These are phyloP conservation scores for Leptogaster cylindrica DNA, from an alignment of 2,888 invertebrate species.

Conservation along the genomic window DNA sequence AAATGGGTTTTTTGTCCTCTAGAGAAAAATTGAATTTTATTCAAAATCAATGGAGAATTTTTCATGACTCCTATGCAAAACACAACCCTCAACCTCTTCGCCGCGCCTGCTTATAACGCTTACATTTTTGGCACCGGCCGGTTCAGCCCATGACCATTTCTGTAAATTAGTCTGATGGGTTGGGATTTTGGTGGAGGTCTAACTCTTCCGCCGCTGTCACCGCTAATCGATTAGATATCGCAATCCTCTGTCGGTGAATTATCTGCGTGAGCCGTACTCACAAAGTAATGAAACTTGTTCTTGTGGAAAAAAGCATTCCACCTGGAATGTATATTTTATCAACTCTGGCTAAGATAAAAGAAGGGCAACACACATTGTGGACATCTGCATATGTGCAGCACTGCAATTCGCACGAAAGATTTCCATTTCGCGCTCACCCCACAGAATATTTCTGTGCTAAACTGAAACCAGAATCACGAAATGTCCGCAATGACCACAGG, in stretches of 20 bases:
- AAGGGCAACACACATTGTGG: not conserved
- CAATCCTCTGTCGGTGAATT: too few species aligned
- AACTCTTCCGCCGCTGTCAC: too few species aligned
- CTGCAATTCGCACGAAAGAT: too few species aligned
- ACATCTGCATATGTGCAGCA: too few species aligned
- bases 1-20: conserved; percentile 1
- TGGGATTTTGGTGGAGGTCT: too few species aligned
- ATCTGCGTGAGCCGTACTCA: too few species aligned
- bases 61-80: not conserved
- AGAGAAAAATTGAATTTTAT: not conserved
- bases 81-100: not conserved
- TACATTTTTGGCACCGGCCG: conserved; percentile 19
- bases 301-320: not conserved
- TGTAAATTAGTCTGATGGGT: too few species aligned
- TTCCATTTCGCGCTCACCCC: not conserved
- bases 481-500: too few species aligned
- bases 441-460: not conserved
- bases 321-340: not conserved
- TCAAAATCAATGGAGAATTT: not conserved
- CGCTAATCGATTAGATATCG: too few species aligned
- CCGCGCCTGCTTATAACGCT: not conserved
- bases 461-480: not conserved
- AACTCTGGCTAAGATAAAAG: not conserved
- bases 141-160: not conserved
- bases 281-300: conserved; percentile 1